A percentile compares a stretch with the other conserved stretches of the same genome.
Conservation (phyloP, 2,888 invertebrate species). For the Carterocephalus palaemon region DNA sequence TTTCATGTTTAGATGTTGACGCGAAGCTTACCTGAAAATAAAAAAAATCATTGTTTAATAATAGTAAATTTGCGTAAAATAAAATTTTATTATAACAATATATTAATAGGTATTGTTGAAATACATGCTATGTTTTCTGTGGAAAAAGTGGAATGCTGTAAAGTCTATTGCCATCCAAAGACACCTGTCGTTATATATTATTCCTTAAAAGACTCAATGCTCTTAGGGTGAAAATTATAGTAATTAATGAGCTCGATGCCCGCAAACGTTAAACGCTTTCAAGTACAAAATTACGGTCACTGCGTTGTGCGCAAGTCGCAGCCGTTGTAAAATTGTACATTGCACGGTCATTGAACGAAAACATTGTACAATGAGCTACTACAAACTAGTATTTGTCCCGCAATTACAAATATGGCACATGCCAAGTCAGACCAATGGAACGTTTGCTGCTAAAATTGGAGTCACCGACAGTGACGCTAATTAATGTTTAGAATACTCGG, state of each 20-base stretch:
- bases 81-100: too few species aligned
- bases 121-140: too few species aligned
- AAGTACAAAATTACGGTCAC: slow-evolving; percentile 28
- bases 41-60: not conserved
- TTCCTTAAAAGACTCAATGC: not conserved
- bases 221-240: slow-evolving; percentile 4
- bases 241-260: slow-evolving; percentile 15
- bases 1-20: too few species aligned
- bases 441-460: slow-evolving; percentile 47
- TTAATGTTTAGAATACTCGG: slow-evolving; percentile 26
- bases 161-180: too few species aligned
- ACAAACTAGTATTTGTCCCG: slow-evolving; percentile 22
- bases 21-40: slow-evolving; percentile 16
- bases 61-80: too few species aligned
- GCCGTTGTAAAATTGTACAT: slow-evolving; percentile 50
- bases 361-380: slow-evolving; percentile 40
- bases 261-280: slow-evolving; percentile 11
- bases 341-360: slow-evolving; percentile 59
- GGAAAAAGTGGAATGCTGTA: too few species aligned
- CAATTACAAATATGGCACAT: slow-evolving; percentile 42
- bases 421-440: slow-evolving; percentile 41
- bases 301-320: slow-evolving; percentile 37
- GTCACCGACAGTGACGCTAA: slow-evolving; percentile 42
- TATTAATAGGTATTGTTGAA: too few species aligned
- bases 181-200: too few species aligned